phyloP scores from a whole-genome alignment of 2,113 vertebrate genomes.

The Pituophis catenifer region DNA sequence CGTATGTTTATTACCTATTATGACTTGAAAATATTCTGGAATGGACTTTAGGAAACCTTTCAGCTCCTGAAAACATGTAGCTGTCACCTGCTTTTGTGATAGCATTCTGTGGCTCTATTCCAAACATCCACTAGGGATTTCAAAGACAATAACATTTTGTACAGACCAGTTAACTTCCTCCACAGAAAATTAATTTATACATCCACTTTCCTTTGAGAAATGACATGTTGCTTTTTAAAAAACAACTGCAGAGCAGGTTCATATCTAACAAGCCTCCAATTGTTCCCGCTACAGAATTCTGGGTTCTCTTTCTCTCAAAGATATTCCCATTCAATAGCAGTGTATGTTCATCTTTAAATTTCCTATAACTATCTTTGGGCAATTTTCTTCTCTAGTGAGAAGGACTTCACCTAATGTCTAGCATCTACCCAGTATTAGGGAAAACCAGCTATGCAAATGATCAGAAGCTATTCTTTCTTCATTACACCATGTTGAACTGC shows the following conservation, averaged over 20 bases:
- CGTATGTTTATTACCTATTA: slow-evolving; percentile 31
- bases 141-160: neutral
- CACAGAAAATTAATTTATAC: neutral
- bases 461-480: neutral
- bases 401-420: neutral
- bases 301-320: neutral
- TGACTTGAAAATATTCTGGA: slow-evolving; percentile 42
- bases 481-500: neutral
- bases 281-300: neutral
- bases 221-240: neutral
- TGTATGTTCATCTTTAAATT: neutral
- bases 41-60: slow-evolving; percentile 32
- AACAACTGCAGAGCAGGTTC: neutral
- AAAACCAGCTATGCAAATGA: neutral
- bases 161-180: neutral
- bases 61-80: neutral
- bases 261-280: neutral
- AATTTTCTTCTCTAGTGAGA: neutral
- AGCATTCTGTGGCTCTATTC: neutral
- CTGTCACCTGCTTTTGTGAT: neutral
- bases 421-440: neutral
- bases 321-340: neutral
- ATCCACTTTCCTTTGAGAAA: neutral
- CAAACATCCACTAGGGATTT: neutral
- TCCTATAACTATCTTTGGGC: no score